These are phyloP conservation scores for Sinocyclocheilus maitianheensis DNA, from an alignment of 2,113 vertebrate species.

Conservation along the genomic window DNA sequence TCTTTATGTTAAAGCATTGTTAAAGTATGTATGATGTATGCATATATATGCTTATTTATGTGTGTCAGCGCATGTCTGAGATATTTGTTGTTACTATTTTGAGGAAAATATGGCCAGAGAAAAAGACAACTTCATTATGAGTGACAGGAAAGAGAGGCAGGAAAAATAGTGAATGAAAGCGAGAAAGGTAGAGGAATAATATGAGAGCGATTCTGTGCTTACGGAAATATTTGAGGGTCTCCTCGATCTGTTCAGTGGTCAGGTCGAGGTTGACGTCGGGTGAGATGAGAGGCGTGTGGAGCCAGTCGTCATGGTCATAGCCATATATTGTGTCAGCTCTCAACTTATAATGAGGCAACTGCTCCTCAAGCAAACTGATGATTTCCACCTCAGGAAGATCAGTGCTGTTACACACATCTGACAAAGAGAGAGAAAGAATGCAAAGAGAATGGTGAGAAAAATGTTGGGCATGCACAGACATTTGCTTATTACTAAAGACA, in stretches of 20 bases:
- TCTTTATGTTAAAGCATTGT: neutral
- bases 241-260: conserved; percentile 95
- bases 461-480: neutral
- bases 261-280: conserved; percentile 86
- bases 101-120: neutral
- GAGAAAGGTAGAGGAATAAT: neutral
- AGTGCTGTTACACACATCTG: conserved; percentile 98
- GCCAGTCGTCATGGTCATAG: conserved; percentile 98
- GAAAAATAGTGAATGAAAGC: neutral
- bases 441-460: neutral
- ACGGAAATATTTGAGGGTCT: conserved; percentile 98
- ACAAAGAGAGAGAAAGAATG: conserved; percentile 23
- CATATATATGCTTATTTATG: neutral
- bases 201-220: conserved; percentile 69
- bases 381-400: conserved; percentile 98
- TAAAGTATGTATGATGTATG: neutral
- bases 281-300: conserved; percentile 92
- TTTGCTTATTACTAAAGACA: neutral
- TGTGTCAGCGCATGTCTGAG: neutral
- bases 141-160: neutral
- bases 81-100: neutral
- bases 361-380: conserved; percentile 96
- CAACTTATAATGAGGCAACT: conserved; percentile 94
- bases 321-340: conserved; percentile 97
- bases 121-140: neutral